A percentile compares a stretch with the other conserved stretches of the same genome.
phyloP scores from a whole-genome alignment of 2,113 vertebrate species.

The Coptodon bakossiorum region DNA sequence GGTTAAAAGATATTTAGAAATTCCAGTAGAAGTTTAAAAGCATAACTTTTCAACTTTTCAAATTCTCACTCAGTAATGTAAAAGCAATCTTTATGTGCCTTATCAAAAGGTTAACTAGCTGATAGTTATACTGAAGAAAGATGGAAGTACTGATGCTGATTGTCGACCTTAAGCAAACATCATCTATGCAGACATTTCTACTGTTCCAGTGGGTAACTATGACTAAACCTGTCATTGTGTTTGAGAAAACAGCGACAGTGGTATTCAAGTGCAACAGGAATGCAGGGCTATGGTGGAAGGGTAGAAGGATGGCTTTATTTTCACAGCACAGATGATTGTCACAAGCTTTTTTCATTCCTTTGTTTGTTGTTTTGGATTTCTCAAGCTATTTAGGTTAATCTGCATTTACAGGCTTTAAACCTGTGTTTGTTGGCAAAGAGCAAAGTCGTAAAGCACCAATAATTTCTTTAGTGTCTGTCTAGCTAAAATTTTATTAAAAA shows the following conservation, averaged over 20 bases:
- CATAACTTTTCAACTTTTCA: background rate
- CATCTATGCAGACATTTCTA: background rate
- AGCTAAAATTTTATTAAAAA: background rate
- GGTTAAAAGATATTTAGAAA: background rate
- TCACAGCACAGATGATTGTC: background rate
- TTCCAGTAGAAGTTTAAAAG: background rate
- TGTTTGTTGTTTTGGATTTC: background rate
- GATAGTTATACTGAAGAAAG: background rate
- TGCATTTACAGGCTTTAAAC: background rate
- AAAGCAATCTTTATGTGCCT: rapidly evolving
- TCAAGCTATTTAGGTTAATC: rapidly evolving
- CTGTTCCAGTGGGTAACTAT: background rate
- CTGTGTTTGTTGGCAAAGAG: background rate
- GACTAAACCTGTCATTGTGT: background rate
- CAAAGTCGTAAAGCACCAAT: background rate
- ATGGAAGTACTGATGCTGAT: background rate
- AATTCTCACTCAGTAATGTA: rapidly evolving
- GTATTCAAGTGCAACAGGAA: background rate
- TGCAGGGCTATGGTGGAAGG: background rate
- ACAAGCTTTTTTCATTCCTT: background rate
- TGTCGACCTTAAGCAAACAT: background rate
- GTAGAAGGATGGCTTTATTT: background rate
- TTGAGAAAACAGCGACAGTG: background rate
- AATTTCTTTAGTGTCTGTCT: background rate
- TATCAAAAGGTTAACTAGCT: background rate